Percentiles rank a stretch among this genome's conserved stretches.
phyloP scores from a whole-genome alignment of 2,888 invertebrate species.

The Drosophila percnosoma region DNA sequence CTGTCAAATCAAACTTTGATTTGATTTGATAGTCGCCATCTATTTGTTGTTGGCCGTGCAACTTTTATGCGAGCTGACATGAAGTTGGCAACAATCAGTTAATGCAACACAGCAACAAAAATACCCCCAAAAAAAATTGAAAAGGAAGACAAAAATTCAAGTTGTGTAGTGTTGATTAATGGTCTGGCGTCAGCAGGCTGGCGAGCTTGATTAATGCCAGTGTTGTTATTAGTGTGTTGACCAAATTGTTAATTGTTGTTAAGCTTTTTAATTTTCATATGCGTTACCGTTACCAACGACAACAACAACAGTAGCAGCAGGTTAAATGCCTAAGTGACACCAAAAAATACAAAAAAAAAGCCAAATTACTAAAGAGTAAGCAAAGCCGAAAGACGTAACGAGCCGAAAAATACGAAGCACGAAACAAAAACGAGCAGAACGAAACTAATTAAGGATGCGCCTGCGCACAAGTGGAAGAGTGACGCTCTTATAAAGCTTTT shows the following conservation, averaged over 20 bases:
- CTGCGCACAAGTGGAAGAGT: conserved; percentile 45
- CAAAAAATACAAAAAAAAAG: not conserved
- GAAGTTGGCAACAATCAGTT: conserved; percentile 71
- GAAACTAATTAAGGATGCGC: conserved; percentile 72
- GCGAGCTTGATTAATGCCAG: conserved; percentile 61
- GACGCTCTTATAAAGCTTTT: conserved; percentile 65
- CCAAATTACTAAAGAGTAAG: not conserved
- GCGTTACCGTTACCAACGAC: conserved; percentile 41
- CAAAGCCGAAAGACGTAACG: conserved; percentile 26
- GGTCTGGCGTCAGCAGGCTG: conserved; percentile 44
- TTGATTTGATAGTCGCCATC: conserved; percentile 67
- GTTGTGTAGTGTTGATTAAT: conserved; percentile 63
- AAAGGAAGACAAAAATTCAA: not conserved
- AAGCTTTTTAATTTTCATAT: conserved; percentile 74
- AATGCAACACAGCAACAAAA: conserved; percentile 51
- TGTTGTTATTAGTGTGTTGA: conserved; percentile 40
- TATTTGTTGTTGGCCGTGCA: conserved; percentile 27
- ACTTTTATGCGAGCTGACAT: conserved; percentile 76
- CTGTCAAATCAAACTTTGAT: conserved; percentile 78
- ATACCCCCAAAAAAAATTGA: not conserved
- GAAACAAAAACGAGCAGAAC: conserved; percentile 13
- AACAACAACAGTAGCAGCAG: conserved; percentile 19
- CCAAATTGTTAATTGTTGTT: conserved; percentile 75
- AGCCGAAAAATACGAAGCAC: conserved; percentile 11
- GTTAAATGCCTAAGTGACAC: conserved; percentile 52